phyloP scores from a whole-genome alignment of 2,797 vertebrate species.

The Poeciliopsis turneri region DNA sequence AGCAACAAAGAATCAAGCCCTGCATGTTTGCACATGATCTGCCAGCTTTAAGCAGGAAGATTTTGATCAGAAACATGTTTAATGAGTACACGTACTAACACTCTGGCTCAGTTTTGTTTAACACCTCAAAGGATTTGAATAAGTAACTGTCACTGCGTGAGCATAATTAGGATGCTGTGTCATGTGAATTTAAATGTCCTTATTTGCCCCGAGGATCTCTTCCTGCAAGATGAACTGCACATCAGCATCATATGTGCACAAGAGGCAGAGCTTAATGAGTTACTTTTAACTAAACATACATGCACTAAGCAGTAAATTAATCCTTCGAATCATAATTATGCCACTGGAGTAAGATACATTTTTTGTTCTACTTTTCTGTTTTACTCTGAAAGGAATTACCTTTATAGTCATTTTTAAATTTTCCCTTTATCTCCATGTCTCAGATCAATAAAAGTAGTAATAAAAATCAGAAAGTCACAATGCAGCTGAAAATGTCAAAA shows the following conservation, averaged over 20 bases:
- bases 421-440: background rate
- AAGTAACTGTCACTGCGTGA: conserved; percentile 43
- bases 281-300: conserved; percentile 13
- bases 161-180: conserved; percentile 52
- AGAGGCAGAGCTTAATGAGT: conserved; percentile 3
- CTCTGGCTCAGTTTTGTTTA: conserved; percentile 49
- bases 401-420: background rate
- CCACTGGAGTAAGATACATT: background rate
- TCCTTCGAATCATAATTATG: background rate
- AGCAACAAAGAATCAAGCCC: conserved; percentile 13
- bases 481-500: background rate
- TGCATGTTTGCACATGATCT: conserved; percentile 14
- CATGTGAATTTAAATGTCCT: conserved; percentile 50
- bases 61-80: conserved; percentile 18
- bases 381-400: background rate
- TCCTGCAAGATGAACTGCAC: conserved; percentile 9
- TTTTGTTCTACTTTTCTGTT: background rate
- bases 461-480: background rate
- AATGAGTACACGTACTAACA: conserved; percentile 11
- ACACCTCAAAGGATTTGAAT: conserved; percentile 46
- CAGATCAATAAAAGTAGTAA: background rate
- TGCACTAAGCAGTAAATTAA: background rate
- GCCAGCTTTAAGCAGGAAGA: conserved; percentile 6
- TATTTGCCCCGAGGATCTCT: conserved; percentile 30
- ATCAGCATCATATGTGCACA: conserved; percentile 2